Evolutionary conservation across 1,140 invertebrate genomes (phyloP), one percentile per base, ranked within the genome.

Genomic region (Diabrotica undecimpunctata): DNA sequence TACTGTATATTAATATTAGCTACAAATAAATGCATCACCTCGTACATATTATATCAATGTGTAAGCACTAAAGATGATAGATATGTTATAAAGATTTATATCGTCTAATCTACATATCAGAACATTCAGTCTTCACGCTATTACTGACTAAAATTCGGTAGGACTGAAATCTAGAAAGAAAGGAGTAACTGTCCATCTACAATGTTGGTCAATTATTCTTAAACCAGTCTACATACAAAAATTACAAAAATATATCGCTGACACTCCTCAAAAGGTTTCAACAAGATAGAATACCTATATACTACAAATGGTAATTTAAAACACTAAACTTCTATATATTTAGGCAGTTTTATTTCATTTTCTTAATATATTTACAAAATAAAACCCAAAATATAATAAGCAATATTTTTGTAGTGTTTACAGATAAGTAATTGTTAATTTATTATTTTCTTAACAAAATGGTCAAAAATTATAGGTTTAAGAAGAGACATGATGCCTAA

Each of bases 221-320:
- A 51, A 58, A 64, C 66, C 71, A 73, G 52, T 65, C 69, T 73
- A 71, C 65, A 65, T 74, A 74, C 72, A 74, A 74, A 73, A 72
- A 71, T 70, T 74, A 74, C 70, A 74, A 74, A 74, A 74, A 74
- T 74, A 74, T 74, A 74, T 74, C 64, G 68, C 68, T 71, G 64
- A 73, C 66, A 74, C 69, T 61, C 64, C 65, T 35, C 65, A 63
- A 61, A 41, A 35, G 25, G 57, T 63, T 61, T 36, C 61, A 58
- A 61, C 55, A 66, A 41, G 57, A 64, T 62, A n/a, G 59, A 55
- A 61, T 66, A 57, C 52, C 64, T 69, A 35, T 38, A n/a, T 38
- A 51, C 51, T 62, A 62, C 36, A 70, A 68, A 65, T 58, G 61
- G 62, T 64, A 60, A 55, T 41, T 59, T 64, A 46, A 62, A 66